Conservation (phyloP, 2,888 invertebrate species). For the Lasiommata megera region DNA sequence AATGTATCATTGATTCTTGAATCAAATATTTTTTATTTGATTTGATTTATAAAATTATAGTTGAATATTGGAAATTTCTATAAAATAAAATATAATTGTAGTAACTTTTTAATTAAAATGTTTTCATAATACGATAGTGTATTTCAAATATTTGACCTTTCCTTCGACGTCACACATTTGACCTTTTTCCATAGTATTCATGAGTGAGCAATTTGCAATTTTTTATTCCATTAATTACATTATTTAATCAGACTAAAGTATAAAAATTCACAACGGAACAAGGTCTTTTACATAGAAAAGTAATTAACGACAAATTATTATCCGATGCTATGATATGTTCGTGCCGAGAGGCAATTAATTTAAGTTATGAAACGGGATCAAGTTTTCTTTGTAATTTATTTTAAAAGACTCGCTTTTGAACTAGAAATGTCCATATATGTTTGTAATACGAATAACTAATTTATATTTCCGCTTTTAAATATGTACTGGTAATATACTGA, state of each 20-base stretch:
- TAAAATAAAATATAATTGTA: too few species aligned
- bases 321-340: constrained; percentile 14
- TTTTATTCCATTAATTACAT: too few species aligned
- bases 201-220: too few species aligned
- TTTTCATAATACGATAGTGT: too few species aligned
- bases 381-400: constrained; percentile 14
- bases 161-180: too few species aligned
- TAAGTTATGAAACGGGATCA: constrained; percentile 27
- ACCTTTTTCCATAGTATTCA: too few species aligned
- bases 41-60: too few species aligned
- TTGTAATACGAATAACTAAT: constrained; percentile 31
- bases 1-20: too few species aligned
- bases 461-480: constrained; percentile 9
- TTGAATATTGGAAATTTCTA: too few species aligned
- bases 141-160: too few species aligned
- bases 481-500: neutral
- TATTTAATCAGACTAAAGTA: neutral
- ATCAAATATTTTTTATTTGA: too few species aligned
- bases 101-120: too few species aligned
- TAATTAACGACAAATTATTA: constrained; percentile 30
- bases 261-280: constrained; percentile 10
- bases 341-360: constrained; percentile 24
- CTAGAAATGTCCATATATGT: constrained; percentile 20
- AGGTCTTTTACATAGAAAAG: constrained; percentile 26
- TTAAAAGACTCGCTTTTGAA: constrained; percentile 8